Base-by-base conservation (phyloP, 1,140 invertebrate species). In the Drosophila leontia region DNA sequence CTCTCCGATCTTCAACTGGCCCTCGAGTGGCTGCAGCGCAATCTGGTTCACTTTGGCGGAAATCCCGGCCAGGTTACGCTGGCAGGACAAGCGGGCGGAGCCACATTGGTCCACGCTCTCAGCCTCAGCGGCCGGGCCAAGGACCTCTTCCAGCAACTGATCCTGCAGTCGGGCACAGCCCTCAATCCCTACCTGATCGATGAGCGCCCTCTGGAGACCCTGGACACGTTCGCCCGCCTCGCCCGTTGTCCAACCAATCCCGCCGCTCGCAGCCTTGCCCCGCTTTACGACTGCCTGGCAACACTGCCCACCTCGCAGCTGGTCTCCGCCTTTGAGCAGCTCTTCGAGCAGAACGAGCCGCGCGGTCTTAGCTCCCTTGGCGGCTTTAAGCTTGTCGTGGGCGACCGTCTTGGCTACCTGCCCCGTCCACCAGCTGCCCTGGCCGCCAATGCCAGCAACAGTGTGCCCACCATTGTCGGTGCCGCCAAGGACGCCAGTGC, bases 1-100 rank as follows among this genome's bases (percentile, higher is more conserved):
- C 78, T 97, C 7, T 94, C 94, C 35, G 96, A 96, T 83, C 94
- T 95, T 61, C 87, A 95, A 7, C 92, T 95, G 74, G 95, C 95
- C 3, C 80, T 96, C 17, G 91, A 93, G 71, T 95, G 95, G 95
- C 94, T 96, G 41, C 93, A 94, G 68, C 85, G 93, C 19, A 95
- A 96, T 87, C 95, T 96, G 32, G 80, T 91, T 13, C 71, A 91
- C 59, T 97, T 97, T 77, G 95, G 96, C 15, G 96, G 96, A 2
- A 93, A 95, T 86, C 93, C 95, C 0, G 78, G 93, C 23, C 93
- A 94, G 68, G 94, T 97, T 7, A 95, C 94, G 0, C 62, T 96
- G 6, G 93, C 92, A 1, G 95, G 95, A 1, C 95, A 95, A 79
- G 94, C 94, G 45, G 94, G 94, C 15, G 95, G 95, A 0, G 94